Conservation (phyloP, 2,113 vertebrate species). For the Nesospiza acunhae region DNA sequence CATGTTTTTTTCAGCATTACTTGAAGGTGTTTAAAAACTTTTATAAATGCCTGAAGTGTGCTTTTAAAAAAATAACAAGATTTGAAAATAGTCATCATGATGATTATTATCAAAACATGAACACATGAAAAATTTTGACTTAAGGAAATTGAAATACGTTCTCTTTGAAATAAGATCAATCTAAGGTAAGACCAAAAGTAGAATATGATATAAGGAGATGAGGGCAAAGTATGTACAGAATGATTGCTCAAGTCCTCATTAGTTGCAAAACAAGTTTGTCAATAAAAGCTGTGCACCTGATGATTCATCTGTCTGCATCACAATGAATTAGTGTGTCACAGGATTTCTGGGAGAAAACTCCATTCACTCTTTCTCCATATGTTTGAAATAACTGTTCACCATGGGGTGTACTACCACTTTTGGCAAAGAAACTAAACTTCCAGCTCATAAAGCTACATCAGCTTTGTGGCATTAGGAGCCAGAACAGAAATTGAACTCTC, state of each 20-base stretch:
- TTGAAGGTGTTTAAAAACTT: background rate
- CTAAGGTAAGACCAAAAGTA: background rate
- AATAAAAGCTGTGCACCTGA: background rate
- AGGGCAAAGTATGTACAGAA: background rate
- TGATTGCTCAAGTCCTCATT: background rate
- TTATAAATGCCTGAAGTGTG: background rate
- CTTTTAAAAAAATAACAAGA: background rate
- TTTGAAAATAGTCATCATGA: background rate
- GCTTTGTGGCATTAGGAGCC: background rate
- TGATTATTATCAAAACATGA: background rate
- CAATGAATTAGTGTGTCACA: background rate
- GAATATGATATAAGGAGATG: background rate
- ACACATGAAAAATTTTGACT: background rate
- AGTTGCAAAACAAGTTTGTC: background rate
- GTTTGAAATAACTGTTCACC: background rate
- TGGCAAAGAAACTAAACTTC: background rate
- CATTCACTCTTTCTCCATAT: background rate
- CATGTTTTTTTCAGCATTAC: background rate
- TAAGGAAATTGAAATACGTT: background rate
- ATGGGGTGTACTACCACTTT: background rate
- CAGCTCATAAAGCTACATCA: background rate
- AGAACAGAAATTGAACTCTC: background rate
- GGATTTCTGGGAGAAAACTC: background rate
- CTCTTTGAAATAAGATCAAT: background rate
- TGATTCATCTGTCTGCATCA: background rate